Evolutionary conservation across 2,888 invertebrate species (phyloP).

Genomic region (Ectropis crepuscularia): DNA sequence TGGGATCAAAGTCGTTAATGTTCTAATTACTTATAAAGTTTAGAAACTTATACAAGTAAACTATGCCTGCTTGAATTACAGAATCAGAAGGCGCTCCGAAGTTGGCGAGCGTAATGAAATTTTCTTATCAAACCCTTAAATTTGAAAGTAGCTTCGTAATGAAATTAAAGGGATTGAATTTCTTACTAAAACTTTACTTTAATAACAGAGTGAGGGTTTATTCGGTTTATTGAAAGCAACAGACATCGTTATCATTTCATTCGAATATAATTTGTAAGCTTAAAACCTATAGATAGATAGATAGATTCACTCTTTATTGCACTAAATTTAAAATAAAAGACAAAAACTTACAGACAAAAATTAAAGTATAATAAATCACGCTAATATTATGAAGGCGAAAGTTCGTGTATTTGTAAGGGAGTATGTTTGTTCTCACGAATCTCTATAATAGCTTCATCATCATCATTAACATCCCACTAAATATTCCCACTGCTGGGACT

Average conservation of each 20-base stretch:
- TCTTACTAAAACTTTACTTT: slow-evolving; percentile 27
- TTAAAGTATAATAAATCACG: too few species aligned
- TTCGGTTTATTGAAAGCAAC: slow-evolving; percentile 32
- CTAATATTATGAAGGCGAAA: too few species aligned
- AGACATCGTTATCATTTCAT: slow-evolving; percentile 14
- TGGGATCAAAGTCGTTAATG: slow-evolving; percentile 12
- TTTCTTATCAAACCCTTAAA: slow-evolving; percentile 33
- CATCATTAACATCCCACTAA: too few species aligned
- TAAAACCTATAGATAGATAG: too few species aligned
- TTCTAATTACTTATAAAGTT: slow-evolving; percentile 12
- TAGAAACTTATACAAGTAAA: slow-evolving; percentile 19
- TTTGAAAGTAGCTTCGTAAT: slow-evolving; percentile 34
- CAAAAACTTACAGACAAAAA: too few species aligned
- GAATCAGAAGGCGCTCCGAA: slow-evolving; percentile 32
- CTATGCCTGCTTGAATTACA: slow-evolving; percentile 25
- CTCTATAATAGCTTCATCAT: too few species aligned
- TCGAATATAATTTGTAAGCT: too few species aligned
- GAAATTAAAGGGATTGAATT: slow-evolving; percentile 32
- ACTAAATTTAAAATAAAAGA: too few species aligned
- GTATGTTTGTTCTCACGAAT: too few species aligned
- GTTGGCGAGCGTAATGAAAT: slow-evolving; percentile 35
- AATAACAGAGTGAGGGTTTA: slow-evolving; percentile 15
- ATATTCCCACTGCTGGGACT: too few species aligned
- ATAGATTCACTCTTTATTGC: too few species aligned
- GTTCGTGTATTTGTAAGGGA: too few species aligned